These are phyloP conservation scores for Clistopyga incitator DNA, from an alignment of 2,888 invertebrate species.

Conservation along the genomic window DNA sequence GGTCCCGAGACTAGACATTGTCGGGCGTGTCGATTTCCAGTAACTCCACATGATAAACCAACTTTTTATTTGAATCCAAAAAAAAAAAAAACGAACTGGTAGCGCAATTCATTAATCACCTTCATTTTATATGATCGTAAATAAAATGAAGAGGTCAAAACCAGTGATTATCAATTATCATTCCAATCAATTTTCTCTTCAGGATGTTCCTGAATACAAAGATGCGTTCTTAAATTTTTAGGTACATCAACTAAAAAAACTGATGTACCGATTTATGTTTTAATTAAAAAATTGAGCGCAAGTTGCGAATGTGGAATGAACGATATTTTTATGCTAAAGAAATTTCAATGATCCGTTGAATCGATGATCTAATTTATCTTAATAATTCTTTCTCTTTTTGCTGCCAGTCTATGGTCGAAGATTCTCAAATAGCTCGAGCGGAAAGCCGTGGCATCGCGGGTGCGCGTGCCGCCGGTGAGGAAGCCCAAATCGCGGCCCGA, in stretches of 20 bases:
- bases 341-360: not conserved
- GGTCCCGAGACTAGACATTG: conserved; percentile 4
- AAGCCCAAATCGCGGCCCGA: conserved; percentile 41
- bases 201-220: not conserved
- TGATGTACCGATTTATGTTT: no score
- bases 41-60: not conserved
- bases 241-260: no score
- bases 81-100: no score
- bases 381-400: conserved; percentile 43
- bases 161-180: no score
- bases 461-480: conserved; percentile 53
- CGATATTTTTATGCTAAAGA: not conserved
- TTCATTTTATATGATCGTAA: no score
- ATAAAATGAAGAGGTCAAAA: no score
- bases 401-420: conserved; percentile 79
- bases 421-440: conserved; percentile 79
- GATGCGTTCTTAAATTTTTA: no score
- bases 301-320: no score
- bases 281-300: no score
- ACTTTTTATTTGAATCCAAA: not conserved
- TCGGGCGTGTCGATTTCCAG: not conserved
- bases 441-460: conserved; percentile 49
- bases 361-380: not conserved
- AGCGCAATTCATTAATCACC: no score
- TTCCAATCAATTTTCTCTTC: not conserved